phyloP scores from a whole-genome alignment of 2,888 invertebrate species.

The Polymixis lichenea region DNA sequence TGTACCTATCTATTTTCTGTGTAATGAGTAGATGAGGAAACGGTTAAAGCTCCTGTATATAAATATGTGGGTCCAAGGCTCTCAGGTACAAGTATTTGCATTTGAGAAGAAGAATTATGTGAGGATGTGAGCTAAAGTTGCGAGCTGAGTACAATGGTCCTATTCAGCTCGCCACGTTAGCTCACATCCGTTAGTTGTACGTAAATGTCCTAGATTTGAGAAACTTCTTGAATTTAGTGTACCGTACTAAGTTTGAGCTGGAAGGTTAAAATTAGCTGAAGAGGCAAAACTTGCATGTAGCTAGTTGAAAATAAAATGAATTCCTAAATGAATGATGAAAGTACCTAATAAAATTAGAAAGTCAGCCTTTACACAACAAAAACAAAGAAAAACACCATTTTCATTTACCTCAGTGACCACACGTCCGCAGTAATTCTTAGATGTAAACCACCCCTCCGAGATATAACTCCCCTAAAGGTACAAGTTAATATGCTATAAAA shows the following conservation, averaged over 20 bases:
- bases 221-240: conserved; percentile 1
- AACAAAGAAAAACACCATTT: neutral
- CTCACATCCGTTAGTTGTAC: neutral
- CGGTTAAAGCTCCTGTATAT: conserved; percentile 40
- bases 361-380: neutral
- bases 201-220: neutral
- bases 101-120: conserved; percentile 27
- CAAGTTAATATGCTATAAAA: conserved; percentile 53
- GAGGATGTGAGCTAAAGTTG: conserved; percentile 1
- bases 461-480: conserved; percentile 27
- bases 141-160: neutral
- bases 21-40: conserved; percentile 6
- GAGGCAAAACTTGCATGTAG: neutral
- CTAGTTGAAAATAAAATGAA: neutral
- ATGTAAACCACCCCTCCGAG: conserved; percentile 11
- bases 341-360: neutral
- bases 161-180: neutral
- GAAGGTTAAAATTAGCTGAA: neutral
- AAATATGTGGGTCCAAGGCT: conserved; percentile 31
- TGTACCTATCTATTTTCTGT: neutral
- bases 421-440: conserved; percentile 7
- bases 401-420: neutral
- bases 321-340: neutral
- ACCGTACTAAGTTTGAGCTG: neutral
- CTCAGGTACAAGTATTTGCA: conserved; percentile 39